These are phyloP conservation scores for Axis porcinus DNA, from an alignment of 2,113 vertebrate genomes.

Conservation along the genomic window DNA sequence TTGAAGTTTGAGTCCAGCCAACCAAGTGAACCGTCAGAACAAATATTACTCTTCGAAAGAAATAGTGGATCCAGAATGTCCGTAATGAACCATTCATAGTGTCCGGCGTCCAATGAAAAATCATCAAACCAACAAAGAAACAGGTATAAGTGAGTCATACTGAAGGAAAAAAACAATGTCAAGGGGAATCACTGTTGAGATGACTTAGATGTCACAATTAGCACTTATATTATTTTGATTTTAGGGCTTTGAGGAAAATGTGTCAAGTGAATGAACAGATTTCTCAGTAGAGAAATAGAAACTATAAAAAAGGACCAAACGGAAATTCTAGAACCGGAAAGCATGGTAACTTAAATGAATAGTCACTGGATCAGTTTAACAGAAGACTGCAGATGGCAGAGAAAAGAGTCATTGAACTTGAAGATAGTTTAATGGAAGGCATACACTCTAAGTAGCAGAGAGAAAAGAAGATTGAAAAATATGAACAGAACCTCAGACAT, in stretches of 20 bases:
- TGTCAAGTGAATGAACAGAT: not conserved
- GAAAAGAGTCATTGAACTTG: fast-evolving
- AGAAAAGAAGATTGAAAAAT: not conserved
- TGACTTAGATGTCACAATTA: fast-evolving
- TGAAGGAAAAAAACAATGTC: fast-evolving
- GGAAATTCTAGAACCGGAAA: not conserved
- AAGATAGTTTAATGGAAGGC: fast-evolving
- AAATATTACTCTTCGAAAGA: not conserved
- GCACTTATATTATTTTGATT: not conserved
- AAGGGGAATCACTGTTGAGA: fast-evolving
- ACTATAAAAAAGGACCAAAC: fast-evolving
- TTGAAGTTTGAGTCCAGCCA: not conserved
- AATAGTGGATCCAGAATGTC: not conserved
- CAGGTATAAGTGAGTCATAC: not conserved
- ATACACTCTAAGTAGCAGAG: not conserved
- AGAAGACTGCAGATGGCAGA: not conserved
- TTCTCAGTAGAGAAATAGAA: not conserved
- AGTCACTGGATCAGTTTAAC: fast-evolving
- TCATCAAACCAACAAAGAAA: not conserved
- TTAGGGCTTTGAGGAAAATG: not conserved
- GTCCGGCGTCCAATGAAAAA: not conserved
- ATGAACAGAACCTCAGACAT: not conserved
- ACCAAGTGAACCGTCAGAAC: not conserved
- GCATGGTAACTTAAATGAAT: not conserved
- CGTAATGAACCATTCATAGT: fast-evolving